Conservation (phyloP, 2,888 invertebrate genomes). For the Xestia c-nigrum region DNA sequence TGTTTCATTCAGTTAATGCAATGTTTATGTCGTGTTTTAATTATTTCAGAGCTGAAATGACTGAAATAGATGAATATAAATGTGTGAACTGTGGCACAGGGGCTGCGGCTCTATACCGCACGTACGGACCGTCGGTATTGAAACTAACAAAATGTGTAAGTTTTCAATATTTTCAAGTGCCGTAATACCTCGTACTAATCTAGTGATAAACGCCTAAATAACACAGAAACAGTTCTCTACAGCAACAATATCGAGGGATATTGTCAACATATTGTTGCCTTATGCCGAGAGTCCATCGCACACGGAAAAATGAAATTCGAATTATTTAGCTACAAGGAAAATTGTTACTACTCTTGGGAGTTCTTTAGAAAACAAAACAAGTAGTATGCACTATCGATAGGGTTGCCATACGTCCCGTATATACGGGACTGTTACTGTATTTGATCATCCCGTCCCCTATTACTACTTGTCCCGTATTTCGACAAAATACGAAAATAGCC, state of each 20-base stretch:
- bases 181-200: background rate
- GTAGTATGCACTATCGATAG: background rate
- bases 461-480: too few species aligned
- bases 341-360: background rate
- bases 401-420: too few species aligned
- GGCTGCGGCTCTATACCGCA: constrained; percentile 92
- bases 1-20: background rate
- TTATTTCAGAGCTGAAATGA: constrained; percentile 58
- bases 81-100: constrained; percentile 93
- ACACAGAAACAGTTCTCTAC: background rate
- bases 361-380: background rate
- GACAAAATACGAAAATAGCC: too few species aligned
- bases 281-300: background rate
- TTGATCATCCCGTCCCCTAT: too few species aligned
- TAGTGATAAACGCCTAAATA: background rate
- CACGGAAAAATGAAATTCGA: background rate
- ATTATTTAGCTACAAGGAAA: background rate
- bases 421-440: too few species aligned
- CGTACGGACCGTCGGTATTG: constrained; percentile 93
- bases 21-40: constrained; percentile 14
- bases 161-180: constrained; percentile 57
- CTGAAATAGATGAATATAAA: constrained; percentile 72
- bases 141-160: constrained; percentile 95
- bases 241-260: background rate
- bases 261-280: too few species aligned